These are phyloP conservation scores for Turritopsis rubra DNA, from an alignment of 30 jellyfish, hydroid and myxozoan genomes.

Conservation along the genomic window DNA sequence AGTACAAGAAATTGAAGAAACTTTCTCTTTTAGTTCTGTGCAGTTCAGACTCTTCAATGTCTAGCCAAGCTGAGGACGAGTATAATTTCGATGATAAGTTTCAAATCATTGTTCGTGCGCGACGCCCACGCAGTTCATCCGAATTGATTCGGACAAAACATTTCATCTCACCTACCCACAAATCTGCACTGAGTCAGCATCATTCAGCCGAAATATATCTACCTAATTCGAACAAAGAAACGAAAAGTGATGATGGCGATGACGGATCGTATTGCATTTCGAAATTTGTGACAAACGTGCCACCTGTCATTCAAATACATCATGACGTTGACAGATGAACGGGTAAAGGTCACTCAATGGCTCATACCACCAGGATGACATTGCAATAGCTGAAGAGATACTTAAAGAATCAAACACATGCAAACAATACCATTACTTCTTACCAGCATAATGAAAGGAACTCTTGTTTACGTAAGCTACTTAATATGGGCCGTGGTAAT, in stretches of 20 bases:
- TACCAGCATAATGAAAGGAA: too few species aligned
- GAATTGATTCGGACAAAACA: not conserved
- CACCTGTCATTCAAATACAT: slow-evolving; percentile 10
- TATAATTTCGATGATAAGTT: not conserved
- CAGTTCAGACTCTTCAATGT: slow-evolving; percentile 2
- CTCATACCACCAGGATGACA: too few species aligned
- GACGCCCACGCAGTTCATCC: not conserved
- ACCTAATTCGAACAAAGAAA: not conserved
- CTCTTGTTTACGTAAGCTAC: too few species aligned
- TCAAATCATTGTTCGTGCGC: slow-evolving; percentile 10
- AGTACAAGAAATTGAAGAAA: too few species aligned
- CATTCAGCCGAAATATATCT: slow-evolving; percentile 6
- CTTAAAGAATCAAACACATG: too few species aligned
- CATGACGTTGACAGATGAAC: not conserved
- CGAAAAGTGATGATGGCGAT: not conserved
- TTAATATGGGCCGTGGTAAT: not conserved
- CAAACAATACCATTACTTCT: too few species aligned
- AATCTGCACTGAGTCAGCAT: not conserved
- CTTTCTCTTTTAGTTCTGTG: not conserved
- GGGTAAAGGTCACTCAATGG: not conserved
- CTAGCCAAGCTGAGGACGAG: not conserved
- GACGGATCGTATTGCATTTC: not conserved
- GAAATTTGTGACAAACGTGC: not conserved
- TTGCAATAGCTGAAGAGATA: too few species aligned
- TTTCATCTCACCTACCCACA: not conserved